Base-by-base conservation (phyloP, 2,113 vertebrate species). In the Periophthalmodon schlosseri region DNA sequence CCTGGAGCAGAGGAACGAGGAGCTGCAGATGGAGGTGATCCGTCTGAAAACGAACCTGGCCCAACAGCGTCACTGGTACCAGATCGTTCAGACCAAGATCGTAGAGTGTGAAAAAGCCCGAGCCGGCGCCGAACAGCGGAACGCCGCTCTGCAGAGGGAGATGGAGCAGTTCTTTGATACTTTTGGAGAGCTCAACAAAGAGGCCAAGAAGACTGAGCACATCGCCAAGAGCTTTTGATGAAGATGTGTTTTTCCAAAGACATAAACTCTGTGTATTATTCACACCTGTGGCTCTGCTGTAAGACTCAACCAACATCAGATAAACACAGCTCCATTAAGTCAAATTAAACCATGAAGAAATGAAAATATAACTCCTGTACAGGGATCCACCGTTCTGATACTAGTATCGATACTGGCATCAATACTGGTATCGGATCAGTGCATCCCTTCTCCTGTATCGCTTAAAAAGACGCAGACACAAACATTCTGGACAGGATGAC, bases 131-230 rank as follows among this genome's bases (percentile, higher is more conserved):
- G 94, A 96, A 74, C 84, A 71, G 23, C 91, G 89, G 71, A 96
- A 96, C 0, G 44, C 91, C 21, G 86, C 49, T 0, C 92, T 95
- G 69, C 94, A 95, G 72, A 91, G 69, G 52, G 94, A 95, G 90
- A 95, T 93, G 92, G 95, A 95, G 52, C 93, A 94, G 71, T 94
- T 94, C 83, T 95, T 95, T 16, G 89, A 95, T 85, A 94, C 92
- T 60, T 96, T 94, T 0, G 86, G 93, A n/a, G 93, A 95, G 78
- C 90, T 90, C 74, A 95, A 87, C 83, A 86, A 82, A 2, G 92
- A 95, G 77, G 91, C 89, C 52, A 94, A 89, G 86, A 93, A 94
- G 68, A 78, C 87, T 0, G 87, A 93, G 33, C 11, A 81, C 63
- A 94, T 81, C 11, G 86, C 88, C 64, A 88, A 84, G 76, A 91